Evolutionary conservation across 1,140 invertebrate genomes (phyloP).

Genomic region (Bombus waltoni): DNA sequence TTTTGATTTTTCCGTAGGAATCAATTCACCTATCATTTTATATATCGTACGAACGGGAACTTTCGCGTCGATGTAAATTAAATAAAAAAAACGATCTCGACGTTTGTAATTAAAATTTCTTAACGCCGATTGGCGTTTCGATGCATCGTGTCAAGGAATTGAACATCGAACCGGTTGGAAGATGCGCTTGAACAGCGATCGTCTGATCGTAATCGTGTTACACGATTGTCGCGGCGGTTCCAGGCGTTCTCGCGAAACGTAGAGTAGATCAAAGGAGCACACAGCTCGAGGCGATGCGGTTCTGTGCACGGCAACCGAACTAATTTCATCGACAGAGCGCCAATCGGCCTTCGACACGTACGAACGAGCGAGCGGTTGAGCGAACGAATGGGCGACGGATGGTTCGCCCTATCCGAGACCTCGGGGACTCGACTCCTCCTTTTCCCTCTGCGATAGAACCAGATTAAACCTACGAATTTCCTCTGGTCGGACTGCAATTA

Average conservation of each 20-base stretch:
- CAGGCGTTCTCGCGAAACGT: constrained; percentile 53
- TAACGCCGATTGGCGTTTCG: constrained; percentile 19
- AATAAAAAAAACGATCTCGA: neutral
- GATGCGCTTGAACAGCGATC: too few species aligned
- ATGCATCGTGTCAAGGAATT: constrained; percentile 42
- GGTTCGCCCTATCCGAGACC: neutral
- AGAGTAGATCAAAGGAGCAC: constrained; percentile 60
- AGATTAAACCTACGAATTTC: constrained; percentile 51
- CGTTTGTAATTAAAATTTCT: constrained; percentile 16
- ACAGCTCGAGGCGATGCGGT: constrained; percentile 51
- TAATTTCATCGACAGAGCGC: constrained; percentile 49
- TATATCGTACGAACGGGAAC: neutral
- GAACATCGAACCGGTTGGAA: constrained; percentile 27
- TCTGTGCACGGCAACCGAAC: constrained; percentile 60
- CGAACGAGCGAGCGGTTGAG: constrained; percentile 5
- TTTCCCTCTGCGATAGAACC: constrained; percentile 5
- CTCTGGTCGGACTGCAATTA: constrained; percentile 40
- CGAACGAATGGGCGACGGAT: constrained; percentile 16
- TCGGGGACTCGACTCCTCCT: constrained; percentile 3
- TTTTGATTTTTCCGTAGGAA: neutral
- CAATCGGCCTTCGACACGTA: constrained; percentile 48
- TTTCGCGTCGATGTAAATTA: neutral
- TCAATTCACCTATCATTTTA: neutral
- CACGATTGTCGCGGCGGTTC: constrained; percentile 47
- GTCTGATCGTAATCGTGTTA: constrained; percentile 61